Conservation (phyloP, 2,797 vertebrate genomes). For the Tadarida brasiliensis region DNA sequence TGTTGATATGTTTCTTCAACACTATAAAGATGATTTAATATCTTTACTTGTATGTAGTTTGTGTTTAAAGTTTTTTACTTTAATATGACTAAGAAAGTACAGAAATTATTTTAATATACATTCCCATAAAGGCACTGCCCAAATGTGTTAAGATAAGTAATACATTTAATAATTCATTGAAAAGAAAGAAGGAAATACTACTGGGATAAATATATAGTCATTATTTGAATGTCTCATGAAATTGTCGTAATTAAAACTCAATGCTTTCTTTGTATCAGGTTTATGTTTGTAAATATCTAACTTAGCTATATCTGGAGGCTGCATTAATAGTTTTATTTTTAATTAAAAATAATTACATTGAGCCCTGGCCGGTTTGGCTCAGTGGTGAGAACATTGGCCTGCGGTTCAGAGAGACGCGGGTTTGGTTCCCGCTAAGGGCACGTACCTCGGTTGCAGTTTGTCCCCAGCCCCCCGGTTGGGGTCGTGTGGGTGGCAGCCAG, state of each 20-base stretch:
- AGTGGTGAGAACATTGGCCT: no score
- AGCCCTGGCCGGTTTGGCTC: no score
- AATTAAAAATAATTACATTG: neutral
- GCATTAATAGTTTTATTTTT: neutral
- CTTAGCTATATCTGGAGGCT: neutral
- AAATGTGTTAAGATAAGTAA: slow-evolving; percentile 34
- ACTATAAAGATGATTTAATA: neutral
- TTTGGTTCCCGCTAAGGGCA: no score
- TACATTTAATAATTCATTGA: slow-evolving; percentile 29
- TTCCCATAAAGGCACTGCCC: neutral
- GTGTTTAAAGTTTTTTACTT: slow-evolving; percentile 12
- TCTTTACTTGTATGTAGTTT: neutral
- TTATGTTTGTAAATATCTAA: neutral
- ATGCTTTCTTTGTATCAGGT: neutral
- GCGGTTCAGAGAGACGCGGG: no score
- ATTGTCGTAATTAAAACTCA: neutral
- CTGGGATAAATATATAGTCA: neutral
- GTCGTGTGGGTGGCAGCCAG: no score
- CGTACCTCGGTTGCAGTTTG: no score
- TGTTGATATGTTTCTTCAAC: neutral
- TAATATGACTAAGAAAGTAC: neutral
- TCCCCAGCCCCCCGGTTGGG: no score
- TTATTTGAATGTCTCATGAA: neutral
- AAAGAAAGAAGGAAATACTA: neutral
- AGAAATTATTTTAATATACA: slow-evolving; percentile 33